These are phyloP conservation scores for Unio delphinus DNA, from an alignment of 2,888 invertebrate genomes.

Conservation along the genomic window DNA sequence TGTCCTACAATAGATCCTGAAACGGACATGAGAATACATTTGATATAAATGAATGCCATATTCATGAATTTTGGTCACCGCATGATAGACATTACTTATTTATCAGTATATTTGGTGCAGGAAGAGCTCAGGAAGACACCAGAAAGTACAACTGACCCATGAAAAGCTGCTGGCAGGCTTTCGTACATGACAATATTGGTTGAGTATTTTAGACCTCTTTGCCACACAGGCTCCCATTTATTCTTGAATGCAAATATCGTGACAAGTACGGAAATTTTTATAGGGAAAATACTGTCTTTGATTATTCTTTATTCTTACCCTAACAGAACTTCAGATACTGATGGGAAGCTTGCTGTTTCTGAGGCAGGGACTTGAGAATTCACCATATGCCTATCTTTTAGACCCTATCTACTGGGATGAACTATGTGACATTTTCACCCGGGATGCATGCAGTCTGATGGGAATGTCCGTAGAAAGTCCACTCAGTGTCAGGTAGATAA, in stretches of 20 bases:
- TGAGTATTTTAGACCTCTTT: no score
- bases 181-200: no score
- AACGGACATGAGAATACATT: no score
- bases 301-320: background rate
- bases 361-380: constrained; percentile 83
- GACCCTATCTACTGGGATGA: constrained; percentile 87
- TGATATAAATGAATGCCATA: no score
- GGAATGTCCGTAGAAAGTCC: constrained; percentile 92
- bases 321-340: constrained; percentile 83
- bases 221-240: no score
- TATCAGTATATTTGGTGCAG: no score
- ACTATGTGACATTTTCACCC: constrained; percentile 89
- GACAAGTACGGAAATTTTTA: background rate
- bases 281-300: background rate
- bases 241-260: background rate
- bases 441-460: constrained; percentile 91
- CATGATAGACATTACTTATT: no score
- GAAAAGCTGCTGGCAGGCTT: no score
- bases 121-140: no score
- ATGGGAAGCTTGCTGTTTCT: constrained; percentile 90
- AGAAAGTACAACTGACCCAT: no score
- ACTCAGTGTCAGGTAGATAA: constrained; percentile 83
- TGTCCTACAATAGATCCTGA: no score
- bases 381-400: constrained; percentile 84
- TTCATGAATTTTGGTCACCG: no score